phyloP scores from a whole-genome alignment of 2,888 invertebrate species.

The Synergus gifuensis region DNA sequence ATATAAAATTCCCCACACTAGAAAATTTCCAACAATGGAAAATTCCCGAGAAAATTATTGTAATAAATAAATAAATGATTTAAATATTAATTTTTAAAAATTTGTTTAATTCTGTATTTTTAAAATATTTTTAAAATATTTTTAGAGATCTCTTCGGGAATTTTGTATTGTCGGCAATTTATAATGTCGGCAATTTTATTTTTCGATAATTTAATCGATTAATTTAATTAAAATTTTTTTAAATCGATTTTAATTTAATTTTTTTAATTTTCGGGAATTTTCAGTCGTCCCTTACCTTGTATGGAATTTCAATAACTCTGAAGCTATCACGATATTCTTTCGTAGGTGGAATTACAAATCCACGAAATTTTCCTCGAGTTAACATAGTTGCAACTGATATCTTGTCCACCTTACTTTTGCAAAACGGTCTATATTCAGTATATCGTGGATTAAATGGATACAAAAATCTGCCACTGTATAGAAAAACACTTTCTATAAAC shows the following conservation, averaged over 20 bases:
- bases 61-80: background rate
- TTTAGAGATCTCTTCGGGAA: background rate
- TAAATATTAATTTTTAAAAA: background rate
- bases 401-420: background rate
- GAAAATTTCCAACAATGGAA: too few species aligned
- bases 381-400: slow-evolving; percentile 30
- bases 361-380: slow-evolving; percentile 30
- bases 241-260: too few species aligned
- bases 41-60: too few species aligned
- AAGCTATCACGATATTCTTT: slow-evolving; percentile 13
- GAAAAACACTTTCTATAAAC: slow-evolving; percentile 5
- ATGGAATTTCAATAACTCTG: slow-evolving; percentile 31
- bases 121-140: background rate
- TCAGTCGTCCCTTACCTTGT: background rate
- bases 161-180: too few species aligned
- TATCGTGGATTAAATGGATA: slow-evolving; percentile 23
- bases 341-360: slow-evolving; percentile 19
- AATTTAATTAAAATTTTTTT: too few species aligned
- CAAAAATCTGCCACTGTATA: slow-evolving; percentile 1
- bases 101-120: background rate
- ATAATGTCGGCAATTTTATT: too few species aligned
- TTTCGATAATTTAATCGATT: too few species aligned
- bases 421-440: slow-evolving; percentile 29
- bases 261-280: too few species aligned
- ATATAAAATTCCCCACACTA: too few species aligned